Evolutionary conservation across 2,888 invertebrate genomes (phyloP), one percentile per base, ranked within the genome.

Genomic region (Busseola fusca): DNA sequence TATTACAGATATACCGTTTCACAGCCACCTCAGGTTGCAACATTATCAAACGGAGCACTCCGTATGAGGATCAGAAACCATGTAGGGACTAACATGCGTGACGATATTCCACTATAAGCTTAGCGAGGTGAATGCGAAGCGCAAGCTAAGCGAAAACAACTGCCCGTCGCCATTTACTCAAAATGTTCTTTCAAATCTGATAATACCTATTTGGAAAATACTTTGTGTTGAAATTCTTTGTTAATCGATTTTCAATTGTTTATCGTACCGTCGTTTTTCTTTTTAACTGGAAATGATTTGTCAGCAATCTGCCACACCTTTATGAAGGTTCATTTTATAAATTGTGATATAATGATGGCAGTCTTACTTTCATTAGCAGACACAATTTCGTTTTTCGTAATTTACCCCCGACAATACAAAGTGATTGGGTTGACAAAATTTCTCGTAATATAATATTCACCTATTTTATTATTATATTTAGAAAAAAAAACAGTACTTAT

Each of bases 1-100:
- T 58, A 42, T 63, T 79, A 50, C 67, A 54, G 34, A 74, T 80
- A 59, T 71, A 82, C 84, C 78, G 76, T 80, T 78, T 73, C 69
- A 69, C 66, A 75, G 77, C 82, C 84, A 80, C 83, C 80, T 73
- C 74, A 75, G 77, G 73, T 84, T 79, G 77, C 74, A 82, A 80
- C 64, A 82, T 72, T 80, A 80, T 83, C 73, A 82, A 85, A 76
- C 78, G 72, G 72, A 69, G 58, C 75, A 69, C 50, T 52, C 81
- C 81, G 65, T 83, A 85, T 78, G 83, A 30, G 75, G 76, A 83
- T 78, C 74, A 71, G 70, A 64, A 72, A 64, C 83, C 85, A 78
- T 83, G 71, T 83, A 85, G 34, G 84, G 83, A 62, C 69, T 75
- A 81, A 73, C 68, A 58, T 71, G 37, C 52, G 27, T 48, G 52